Conservation (phyloP, 1,140 invertebrate genomes). For the Plectus sambesii region DNA sequence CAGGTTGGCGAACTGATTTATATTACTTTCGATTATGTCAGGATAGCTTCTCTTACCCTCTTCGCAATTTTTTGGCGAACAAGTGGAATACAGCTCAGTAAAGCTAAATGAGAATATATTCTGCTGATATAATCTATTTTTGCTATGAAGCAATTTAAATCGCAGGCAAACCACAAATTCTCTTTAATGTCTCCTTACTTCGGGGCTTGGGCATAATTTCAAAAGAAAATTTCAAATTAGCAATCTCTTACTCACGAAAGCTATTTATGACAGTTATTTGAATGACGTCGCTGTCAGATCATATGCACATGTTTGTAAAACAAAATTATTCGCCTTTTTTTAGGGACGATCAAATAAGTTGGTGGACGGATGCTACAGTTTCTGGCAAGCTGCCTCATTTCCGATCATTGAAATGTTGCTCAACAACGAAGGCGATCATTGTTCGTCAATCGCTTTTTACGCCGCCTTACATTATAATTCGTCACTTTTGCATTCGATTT, state of each 20-base stretch:
- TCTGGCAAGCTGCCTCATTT: constrained; percentile 89
- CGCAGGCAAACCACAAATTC: too few relatives aligned
- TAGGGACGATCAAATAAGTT: constrained; percentile 79
- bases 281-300: too few relatives aligned
- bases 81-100: too few relatives aligned
- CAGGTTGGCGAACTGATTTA: constrained; percentile 52
- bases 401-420: constrained; percentile 60
- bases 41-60: not conserved
- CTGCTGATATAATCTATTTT: constrained; percentile 3
- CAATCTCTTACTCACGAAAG: constrained; percentile 5
- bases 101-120: too few relatives aligned
- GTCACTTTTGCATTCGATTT: too few relatives aligned
- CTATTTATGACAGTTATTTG: not conserved
- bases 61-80: not conserved
- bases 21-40: constrained; percentile 6
- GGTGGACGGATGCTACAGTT: constrained; percentile 95
- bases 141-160: constrained; percentile 6
- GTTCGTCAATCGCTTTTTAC: not conserved
- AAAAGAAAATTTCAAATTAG: constrained; percentile 7
- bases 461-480: too few relatives aligned
- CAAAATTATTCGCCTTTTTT: constrained; percentile 14
- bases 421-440: constrained; percentile 46
- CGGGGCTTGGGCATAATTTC: too few relatives aligned
- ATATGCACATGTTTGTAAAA: constrained; percentile 1
- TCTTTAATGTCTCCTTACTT: too few relatives aligned